phyloP scores from a whole-genome alignment of 2,797 vertebrate species.

The Huso huso region DNA sequence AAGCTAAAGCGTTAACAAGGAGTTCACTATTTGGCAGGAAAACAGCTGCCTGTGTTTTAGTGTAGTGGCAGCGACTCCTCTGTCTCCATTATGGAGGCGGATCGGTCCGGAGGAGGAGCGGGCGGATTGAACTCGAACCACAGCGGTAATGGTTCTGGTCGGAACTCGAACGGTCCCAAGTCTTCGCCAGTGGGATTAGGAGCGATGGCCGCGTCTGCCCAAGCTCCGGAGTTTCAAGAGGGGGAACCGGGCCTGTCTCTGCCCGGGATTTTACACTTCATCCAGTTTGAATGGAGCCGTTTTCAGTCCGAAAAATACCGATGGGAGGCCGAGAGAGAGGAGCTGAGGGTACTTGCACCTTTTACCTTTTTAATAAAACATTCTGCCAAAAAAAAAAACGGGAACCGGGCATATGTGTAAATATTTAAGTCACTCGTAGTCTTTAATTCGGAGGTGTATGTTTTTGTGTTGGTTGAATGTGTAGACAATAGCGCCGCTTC shows the following conservation, averaged over 20 bases:
- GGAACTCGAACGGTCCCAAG: conserved; percentile 70
- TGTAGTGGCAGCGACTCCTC: conserved; percentile 37
- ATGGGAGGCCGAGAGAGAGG: conserved; percentile 85
- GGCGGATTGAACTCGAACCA: conserved; percentile 58
- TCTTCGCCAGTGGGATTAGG: conserved; percentile 40
- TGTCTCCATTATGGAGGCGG: conserved; percentile 75
- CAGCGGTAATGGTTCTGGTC: conserved; percentile 59
- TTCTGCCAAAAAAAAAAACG: too few species aligned
- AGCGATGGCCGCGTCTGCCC: conserved; percentile 52
- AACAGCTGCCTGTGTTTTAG: neutral
- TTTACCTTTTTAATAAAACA: neutral
- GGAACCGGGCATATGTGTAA: too few species aligned
- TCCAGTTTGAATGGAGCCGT: conserved; percentile 87
- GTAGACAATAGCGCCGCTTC: too few species aligned
- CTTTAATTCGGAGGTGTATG: too few species aligned
- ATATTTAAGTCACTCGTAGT: too few species aligned
- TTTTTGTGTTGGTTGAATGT: too few species aligned
- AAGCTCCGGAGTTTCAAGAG: conserved; percentile 58
- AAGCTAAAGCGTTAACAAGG: neutral
- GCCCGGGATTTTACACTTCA: conserved; percentile 86
- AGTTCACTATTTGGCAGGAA: conserved; percentile 48
- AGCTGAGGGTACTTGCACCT: conserved; percentile 68
- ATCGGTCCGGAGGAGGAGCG: conserved; percentile 66
- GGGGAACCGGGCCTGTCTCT: conserved; percentile 66
- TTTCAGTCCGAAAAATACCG: conserved; percentile 87